phyloP scores from a whole-genome alignment of 2,113 vertebrate species.

The Podarcis raffonei region DNA sequence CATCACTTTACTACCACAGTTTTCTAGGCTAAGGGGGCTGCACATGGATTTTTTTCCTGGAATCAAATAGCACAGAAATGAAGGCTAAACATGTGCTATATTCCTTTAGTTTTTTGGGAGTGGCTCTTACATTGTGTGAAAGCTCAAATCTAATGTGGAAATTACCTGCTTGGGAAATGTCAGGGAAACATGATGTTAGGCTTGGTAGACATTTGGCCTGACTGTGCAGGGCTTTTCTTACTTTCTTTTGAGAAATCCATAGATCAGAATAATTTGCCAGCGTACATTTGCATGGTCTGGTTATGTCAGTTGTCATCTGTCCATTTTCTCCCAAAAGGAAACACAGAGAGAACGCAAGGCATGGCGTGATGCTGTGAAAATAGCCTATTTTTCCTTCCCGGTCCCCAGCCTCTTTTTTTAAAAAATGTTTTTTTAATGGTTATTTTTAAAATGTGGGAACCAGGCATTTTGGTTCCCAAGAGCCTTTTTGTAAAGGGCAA shows the following conservation, averaged over 20 bases:
- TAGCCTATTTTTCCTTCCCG: not conserved
- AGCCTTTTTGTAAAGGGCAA: conserved; percentile 41
- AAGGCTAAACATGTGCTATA: too few relatives aligned
- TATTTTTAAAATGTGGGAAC: conserved; percentile 17
- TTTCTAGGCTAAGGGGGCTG: too few relatives aligned
- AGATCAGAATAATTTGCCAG: not conserved
- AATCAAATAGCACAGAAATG: too few relatives aligned
- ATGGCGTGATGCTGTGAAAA: not conserved
- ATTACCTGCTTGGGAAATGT: not conserved
- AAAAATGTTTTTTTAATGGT: not conserved
- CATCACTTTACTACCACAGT: too few relatives aligned
- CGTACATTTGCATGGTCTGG: not conserved
- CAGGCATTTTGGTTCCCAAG: not conserved
- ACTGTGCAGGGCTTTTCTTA: not conserved
- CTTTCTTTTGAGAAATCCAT: not conserved
- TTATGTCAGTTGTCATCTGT: not conserved
- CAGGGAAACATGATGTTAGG: not conserved
- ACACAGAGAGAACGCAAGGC: conserved; percentile 8
- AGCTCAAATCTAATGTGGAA: too few relatives aligned
- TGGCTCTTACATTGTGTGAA: too few relatives aligned
- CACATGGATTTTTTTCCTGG: too few relatives aligned
- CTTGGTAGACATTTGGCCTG: not conserved
- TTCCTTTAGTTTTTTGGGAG: too few relatives aligned
- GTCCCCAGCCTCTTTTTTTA: not conserved
- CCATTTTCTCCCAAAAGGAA: conserved; percentile 16